Evolutionary conservation across 2,797 vertebrate species (phyloP), one percentile per base, ranked within the genome.

Genomic region (Buphagus erythrorhynchus): DNA sequence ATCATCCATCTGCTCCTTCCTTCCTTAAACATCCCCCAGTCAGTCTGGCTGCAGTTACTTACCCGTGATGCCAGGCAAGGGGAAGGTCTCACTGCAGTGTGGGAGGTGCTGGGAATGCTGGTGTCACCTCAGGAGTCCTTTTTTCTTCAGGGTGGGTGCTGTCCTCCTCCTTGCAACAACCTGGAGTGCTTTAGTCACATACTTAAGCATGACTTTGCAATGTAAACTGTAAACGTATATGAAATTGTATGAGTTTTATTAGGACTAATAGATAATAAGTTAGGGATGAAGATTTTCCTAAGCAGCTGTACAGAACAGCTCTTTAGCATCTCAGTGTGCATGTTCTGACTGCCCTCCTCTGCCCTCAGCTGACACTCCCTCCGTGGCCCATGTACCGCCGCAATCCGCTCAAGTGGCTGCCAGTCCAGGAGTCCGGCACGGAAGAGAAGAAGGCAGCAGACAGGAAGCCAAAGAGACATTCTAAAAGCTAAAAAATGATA

Each of bases 321-420:
- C 7, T 15, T 20, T 4, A 45, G 25, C 21, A 10, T 26, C 29
- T 45, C 69, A 10, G 3, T 29, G 48, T 58, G 17, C n/a, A 1
- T 15, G 26, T 77, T 65, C 45, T 91, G 75, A 62, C n/a, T 65
- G 7, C 28, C 15, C 67, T 93, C 86, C 84, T 77, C 49, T 65
- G 85, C 85, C 93, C 95, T 20, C 80, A 99, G 99, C 97, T 99
- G 92, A 99, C 99, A 0, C 98, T 99, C 72, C 99, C 99, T 38
- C 99, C 99, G 0, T 99, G 99, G 99, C 99, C 99, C 3, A 99
- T 99, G 98, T 99, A 99, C 97, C 99, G 99, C 88, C 98, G 93
- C 95, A 98, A 98, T 80, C 99, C 99, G 73, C 98, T 99, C 61
- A 98, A 98, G 74, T 99, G 99, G 99, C 98, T 99, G 94, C 99